These are phyloP conservation scores for Pasiphila rectangulata DNA, from an alignment of 2,888 invertebrate species.

Conservation along the genomic window DNA sequence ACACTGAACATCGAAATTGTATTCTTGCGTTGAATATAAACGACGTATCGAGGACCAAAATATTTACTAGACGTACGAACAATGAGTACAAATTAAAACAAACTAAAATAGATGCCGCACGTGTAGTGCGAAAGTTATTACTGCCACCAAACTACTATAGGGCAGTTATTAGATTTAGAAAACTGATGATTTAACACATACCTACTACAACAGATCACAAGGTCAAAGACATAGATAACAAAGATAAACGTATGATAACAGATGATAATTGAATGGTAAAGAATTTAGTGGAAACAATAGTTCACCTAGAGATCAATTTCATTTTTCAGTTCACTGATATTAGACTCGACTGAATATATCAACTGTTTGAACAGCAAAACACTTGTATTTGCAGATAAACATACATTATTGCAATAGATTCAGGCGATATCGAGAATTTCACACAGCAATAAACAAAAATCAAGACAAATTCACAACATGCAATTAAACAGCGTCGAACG, in stretches of 20 bases:
- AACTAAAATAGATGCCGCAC: conserved; percentile 40
- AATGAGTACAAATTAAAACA: conserved; percentile 39
- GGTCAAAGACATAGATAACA: conserved; percentile 50
- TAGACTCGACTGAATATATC: conserved; percentile 41
- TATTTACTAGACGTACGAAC: conserved; percentile 41
- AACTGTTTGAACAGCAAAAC: conserved; percentile 12
- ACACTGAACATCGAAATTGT: too few species aligned
- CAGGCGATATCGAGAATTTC: conserved; percentile 1
- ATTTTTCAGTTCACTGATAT: conserved; percentile 32
- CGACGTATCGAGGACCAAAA: conserved; percentile 46
- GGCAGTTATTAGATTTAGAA: not conserved
- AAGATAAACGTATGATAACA: conserved; percentile 53
- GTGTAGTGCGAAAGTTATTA: conserved; percentile 46
- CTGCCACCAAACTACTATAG: conserved; percentile 17
- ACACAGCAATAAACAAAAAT: conserved; percentile 12
- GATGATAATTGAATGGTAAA: conserved; percentile 41
- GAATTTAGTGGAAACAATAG: conserved; percentile 40
- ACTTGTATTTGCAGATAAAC: not conserved
- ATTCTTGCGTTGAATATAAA: conserved; percentile 54
- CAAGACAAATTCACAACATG: conserved; percentile 22
- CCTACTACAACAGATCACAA: conserved; percentile 41
- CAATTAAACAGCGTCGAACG: conserved; percentile 22
- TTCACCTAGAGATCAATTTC: conserved; percentile 37
- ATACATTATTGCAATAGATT: not conserved
- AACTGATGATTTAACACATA: conserved; percentile 4